Percentiles rank a stretch among this genome's conserved stretches.
Evolutionary conservation across 2,888 invertebrate genomes (phyloP).

Genomic region (Melanostoma mellinum): DNA sequence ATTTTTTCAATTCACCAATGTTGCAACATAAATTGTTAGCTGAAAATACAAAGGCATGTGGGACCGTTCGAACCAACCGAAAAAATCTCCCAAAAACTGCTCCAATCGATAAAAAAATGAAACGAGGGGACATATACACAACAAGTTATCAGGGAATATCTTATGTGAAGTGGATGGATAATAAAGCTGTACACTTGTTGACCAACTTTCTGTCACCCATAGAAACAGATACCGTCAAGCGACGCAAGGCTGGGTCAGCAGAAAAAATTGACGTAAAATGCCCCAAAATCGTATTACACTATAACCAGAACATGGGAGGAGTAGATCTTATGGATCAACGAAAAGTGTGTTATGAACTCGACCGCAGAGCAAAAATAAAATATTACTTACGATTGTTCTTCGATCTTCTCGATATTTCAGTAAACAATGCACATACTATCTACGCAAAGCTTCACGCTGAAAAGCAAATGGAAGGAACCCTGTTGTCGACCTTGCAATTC

Average conservation of each 20-base stretch:
- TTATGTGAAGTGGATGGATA: no score
- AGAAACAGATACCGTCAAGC: no score
- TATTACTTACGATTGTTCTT: constrained; percentile 47
- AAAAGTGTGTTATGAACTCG: constrained; percentile 49
- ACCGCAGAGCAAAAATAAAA: constrained; percentile 49
- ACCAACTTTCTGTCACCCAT: no score
- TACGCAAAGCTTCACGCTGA: no score
- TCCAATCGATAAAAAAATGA: no score
- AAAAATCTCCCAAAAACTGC: not conserved
- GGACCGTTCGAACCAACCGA: not conserved
- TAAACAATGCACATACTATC: no score
- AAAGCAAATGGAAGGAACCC: no score
- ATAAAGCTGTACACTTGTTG: no score
- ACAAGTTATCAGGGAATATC: no score
- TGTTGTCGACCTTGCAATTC: no score
- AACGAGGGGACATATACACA: no score
- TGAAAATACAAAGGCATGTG: not conserved
- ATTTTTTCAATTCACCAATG: constrained; percentile 18
- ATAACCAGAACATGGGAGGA: constrained; percentile 40
- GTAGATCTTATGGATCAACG: constrained; percentile 52
- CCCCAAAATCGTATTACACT: constrained; percentile 19
- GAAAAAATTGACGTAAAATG: constrained; percentile 43
- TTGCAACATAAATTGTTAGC: not conserved
- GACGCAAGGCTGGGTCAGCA: constrained; percentile 19
- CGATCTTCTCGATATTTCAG: no score